Conservation (phyloP, 2,888 invertebrate genomes). For the Idaea aversata region DNA sequence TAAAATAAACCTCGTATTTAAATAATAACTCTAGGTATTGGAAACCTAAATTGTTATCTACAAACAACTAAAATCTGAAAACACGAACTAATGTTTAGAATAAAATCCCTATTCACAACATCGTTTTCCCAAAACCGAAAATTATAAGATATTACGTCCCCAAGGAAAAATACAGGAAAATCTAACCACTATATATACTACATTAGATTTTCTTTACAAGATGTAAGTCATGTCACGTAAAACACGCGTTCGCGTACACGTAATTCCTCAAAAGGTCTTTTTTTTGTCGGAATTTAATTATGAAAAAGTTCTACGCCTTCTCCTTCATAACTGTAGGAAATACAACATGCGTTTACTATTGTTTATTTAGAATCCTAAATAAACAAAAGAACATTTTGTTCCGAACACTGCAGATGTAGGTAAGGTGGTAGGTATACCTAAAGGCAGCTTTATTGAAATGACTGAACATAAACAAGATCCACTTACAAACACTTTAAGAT, state of each 20-base stretch:
- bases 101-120: background rate
- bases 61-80: background rate
- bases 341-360: slow-evolving; percentile 1
- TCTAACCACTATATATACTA: background rate
- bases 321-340: slow-evolving; percentile 4
- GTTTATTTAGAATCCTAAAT: slow-evolving; percentile 12
- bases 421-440: background rate
- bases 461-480: background rate
- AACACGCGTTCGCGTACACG: slow-evolving; percentile 6
- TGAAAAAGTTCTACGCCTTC: slow-evolving; percentile 12
- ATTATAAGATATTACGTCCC: slow-evolving; percentile 7
- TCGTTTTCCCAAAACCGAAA: background rate
- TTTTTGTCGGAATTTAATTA: slow-evolving; percentile 23
- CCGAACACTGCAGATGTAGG: background rate
- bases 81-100: no score
- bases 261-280: slow-evolving; percentile 15
- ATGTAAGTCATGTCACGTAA: slow-evolving; percentile 19
- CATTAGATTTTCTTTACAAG: slow-evolving; percentile 10
- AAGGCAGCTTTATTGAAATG: background rate
- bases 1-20: slow-evolving; percentile 1
- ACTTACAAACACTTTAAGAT: background rate
- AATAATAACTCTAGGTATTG: no score
- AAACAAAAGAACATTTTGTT: background rate
- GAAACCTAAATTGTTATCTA: no score
- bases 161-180: slow-evolving; percentile 4